phyloP scores from a whole-genome alignment of 1,140 invertebrate species.

The Vanessa tameamea region DNA sequence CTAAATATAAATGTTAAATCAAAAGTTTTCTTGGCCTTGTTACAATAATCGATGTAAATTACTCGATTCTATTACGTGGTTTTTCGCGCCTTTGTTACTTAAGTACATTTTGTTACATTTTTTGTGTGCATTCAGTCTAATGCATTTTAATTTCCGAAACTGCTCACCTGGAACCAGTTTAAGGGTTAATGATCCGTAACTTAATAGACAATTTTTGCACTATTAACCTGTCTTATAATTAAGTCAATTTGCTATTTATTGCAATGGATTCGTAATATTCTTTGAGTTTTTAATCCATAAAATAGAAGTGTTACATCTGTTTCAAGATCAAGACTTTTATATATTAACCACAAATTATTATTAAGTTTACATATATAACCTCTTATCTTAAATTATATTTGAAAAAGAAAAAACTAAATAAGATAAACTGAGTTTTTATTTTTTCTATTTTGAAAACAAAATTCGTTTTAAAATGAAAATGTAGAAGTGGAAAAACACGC shows the following conservation, averaged over 20 bases:
- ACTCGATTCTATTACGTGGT: not conserved
- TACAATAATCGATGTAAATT: constrained; percentile 20
- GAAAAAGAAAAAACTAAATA: too few species aligned
- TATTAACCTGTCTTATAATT: not conserved
- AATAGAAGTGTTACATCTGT: not conserved
- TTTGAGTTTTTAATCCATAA: not conserved
- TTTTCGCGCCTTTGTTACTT: constrained; percentile 19
- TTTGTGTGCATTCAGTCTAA: not conserved
- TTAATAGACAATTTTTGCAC: not conserved
- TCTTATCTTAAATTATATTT: too few species aligned
- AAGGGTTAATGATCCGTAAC: not conserved
- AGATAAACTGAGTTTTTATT: too few species aligned
- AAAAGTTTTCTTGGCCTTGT: constrained; percentile 15
- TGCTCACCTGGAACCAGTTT: constrained; percentile 10
- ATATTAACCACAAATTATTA: too few species aligned
- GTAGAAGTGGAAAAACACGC: not conserved
- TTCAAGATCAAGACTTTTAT: too few species aligned
- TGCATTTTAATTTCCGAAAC: constrained; percentile 1
- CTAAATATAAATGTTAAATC: not conserved
- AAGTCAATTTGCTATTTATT: not conserved
- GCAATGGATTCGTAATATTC: not conserved
- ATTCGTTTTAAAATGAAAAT: too few species aligned
- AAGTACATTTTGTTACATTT: constrained; percentile 11
- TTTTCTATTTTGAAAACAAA: too few species aligned
- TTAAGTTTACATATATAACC: too few species aligned